Conservation (phyloP, 2,888 invertebrate species). For the Siphonodentalium dalli region DNA sequence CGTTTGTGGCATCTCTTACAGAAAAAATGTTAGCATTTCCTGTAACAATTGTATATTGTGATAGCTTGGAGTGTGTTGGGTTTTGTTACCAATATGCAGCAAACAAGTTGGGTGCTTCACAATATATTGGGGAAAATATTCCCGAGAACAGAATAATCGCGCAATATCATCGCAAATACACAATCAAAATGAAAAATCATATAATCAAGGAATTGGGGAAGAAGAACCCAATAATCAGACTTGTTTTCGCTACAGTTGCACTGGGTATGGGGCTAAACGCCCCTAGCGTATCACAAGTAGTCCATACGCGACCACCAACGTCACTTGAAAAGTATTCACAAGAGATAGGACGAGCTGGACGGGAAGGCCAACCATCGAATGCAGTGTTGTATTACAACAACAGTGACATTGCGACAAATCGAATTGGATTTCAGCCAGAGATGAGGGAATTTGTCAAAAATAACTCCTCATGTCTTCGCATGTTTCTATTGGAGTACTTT, state of each 20-base stretch:
- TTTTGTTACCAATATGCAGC: conserved; percentile 24
- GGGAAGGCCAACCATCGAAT: conserved; percentile 17
- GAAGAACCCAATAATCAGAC: conserved; percentile 16
- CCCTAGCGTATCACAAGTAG: conserved; percentile 15
- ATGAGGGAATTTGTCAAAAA: no score
- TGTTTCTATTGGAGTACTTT: no score
- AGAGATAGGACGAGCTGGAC: conserved; percentile 30
- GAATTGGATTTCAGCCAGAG: conserved; percentile 28
- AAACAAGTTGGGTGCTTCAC: conserved; percentile 7
- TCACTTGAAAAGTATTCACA: conserved; percentile 24
- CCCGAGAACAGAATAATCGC: conserved; percentile 27
- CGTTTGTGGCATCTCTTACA: conserved; percentile 5
- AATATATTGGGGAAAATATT: conserved; percentile 17
- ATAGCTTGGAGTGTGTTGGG: conserved; percentile 20
- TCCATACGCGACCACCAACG: conserved; percentile 30
- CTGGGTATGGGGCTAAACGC: conserved; percentile 31
- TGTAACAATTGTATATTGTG: conserved; percentile 21
- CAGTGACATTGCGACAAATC: conserved; percentile 24
- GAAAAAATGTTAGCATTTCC: conserved; percentile 6
- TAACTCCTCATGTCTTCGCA: no score
- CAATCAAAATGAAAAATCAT: conserved; percentile 25
- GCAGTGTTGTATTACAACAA: conserved; percentile 26
- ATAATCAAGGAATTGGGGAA: conserved; percentile 21
- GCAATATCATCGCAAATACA: conserved; percentile 29
- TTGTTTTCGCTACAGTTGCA: conserved; percentile 26